Conservation (phyloP, 2,888 invertebrate genomes). For the Crepidodera aurea region DNA sequence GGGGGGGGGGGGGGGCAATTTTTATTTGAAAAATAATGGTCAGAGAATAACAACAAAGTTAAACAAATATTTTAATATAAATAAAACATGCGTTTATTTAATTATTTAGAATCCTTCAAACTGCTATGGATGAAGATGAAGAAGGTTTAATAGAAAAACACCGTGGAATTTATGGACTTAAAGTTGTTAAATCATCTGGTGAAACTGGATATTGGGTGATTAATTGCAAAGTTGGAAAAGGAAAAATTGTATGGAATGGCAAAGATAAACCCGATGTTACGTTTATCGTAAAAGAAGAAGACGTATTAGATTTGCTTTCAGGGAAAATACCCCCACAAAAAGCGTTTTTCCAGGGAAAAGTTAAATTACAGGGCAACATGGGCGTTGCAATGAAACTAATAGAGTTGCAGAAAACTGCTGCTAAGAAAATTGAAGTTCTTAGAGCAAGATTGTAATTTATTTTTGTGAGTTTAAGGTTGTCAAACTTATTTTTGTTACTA, state of each 20-base stretch:
- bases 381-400: slow-evolving; percentile 94
- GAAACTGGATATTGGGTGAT: slow-evolving; percentile 90
- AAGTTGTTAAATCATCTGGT: slow-evolving; percentile 82
- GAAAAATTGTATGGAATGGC: slow-evolving; percentile 83
- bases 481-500: neutral
- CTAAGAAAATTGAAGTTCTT: slow-evolving; percentile 75
- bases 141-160: slow-evolving; percentile 85
- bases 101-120: slow-evolving; percentile 70
- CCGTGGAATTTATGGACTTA: slow-evolving; percentile 89
- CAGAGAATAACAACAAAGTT: no score
- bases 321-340: slow-evolving; percentile 95
- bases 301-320: slow-evolving; percentile 85
- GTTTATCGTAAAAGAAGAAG: slow-evolving; percentile 87
- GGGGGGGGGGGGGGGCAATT: no score
- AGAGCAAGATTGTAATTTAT: slow-evolving; percentile 75
- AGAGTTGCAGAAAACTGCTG: slow-evolving; percentile 79
- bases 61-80: no score
- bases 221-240: slow-evolving; percentile 89
- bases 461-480: slow-evolving; percentile 16
- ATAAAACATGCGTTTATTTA: no score
- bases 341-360: slow-evolving; percentile 95
- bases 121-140: slow-evolving; percentile 81
- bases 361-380: slow-evolving; percentile 97
- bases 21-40: no score
- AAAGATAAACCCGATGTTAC: slow-evolving; percentile 89